These are phyloP conservation scores for Anthopleura xanthogrammica DNA, from an alignment of 92 coral and sea anemone genomes.

Conservation along the genomic window DNA sequence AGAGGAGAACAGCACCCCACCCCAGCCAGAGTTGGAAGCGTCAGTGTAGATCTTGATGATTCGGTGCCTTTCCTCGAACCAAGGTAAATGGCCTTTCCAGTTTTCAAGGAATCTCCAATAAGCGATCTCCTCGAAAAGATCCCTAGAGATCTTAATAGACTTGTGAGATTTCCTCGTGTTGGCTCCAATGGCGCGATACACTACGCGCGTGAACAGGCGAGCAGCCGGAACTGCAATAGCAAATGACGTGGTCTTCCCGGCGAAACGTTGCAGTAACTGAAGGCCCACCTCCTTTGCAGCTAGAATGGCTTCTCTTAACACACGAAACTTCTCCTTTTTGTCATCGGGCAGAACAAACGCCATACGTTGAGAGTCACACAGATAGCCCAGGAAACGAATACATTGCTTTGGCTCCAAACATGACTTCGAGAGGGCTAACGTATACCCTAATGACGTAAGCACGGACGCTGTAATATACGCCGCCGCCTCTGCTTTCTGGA, in stretches of 20 bases:
- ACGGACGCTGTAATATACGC: background rate
- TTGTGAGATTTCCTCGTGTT: background rate
- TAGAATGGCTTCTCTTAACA: conserved; percentile 43
- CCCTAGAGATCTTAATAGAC: background rate
- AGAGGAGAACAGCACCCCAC: conserved; percentile 19
- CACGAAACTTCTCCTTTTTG: conserved; percentile 47
- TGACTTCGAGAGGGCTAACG: conserved; percentile 35
- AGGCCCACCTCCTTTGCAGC: conserved; percentile 13
- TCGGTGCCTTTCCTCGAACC: conserved; percentile 40
- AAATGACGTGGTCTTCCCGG: conserved; percentile 62
- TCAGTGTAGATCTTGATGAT: conserved; percentile 27
- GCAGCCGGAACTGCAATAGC: conserved; percentile 48
- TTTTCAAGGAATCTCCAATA: conserved; percentile 32
- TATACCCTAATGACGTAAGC: too few species aligned
- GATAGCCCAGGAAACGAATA: conserved; percentile 47
- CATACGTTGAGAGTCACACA: conserved; percentile 34
- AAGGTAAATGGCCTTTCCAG: conserved; percentile 29
- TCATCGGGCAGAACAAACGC: conserved; percentile 62
- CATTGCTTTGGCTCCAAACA: conserved; percentile 32
- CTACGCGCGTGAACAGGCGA: conserved; percentile 36
- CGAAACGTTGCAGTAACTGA: conserved; percentile 36
- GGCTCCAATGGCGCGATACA: conserved; percentile 37
- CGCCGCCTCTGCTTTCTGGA: conserved; percentile 27
- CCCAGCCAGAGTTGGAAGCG: conserved; percentile 53
- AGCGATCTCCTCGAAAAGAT: background rate